Conservation (phyloP, 2,797 vertebrate genomes). For the Pelodytes ibericus region DNA sequence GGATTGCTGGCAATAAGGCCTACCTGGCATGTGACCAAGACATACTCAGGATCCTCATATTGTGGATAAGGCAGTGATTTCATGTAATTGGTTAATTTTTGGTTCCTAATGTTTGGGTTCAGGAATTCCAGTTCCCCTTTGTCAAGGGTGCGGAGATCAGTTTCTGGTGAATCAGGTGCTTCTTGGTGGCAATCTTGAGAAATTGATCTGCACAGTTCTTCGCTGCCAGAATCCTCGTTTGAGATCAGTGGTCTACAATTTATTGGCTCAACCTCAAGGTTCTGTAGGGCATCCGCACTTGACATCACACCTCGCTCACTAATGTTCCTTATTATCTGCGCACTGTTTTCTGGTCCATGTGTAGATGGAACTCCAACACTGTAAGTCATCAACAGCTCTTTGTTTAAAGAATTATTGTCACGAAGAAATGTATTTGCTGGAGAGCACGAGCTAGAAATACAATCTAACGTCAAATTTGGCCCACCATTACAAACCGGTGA, state of each 20-base stretch:
- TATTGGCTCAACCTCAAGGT: conserved; percentile 71
- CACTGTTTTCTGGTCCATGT: conserved; percentile 73
- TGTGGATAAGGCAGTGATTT: conserved; percentile 76
- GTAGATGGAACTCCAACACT: conserved; percentile 69
- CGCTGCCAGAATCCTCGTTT: conserved; percentile 60
- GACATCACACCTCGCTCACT: conserved; percentile 69
- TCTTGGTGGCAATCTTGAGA: conserved; percentile 65
- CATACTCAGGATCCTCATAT: conserved; percentile 79
- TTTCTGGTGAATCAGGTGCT: conserved; percentile 57
- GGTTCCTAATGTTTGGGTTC: conserved; percentile 74
- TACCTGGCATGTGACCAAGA: conserved; percentile 93
- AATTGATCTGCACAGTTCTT: conserved; percentile 67
- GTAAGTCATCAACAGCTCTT: conserved; percentile 79
- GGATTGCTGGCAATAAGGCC: too few species aligned
- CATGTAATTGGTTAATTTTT: conserved; percentile 78
- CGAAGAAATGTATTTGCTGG: conserved; percentile 58
- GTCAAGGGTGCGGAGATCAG: conserved; percentile 60
- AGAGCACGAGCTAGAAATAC: conserved; percentile 1
- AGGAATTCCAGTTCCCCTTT: conserved; percentile 70
- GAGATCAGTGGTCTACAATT: conserved; percentile 64
- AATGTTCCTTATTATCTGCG: conserved; percentile 80
- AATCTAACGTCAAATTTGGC: conserved; percentile 47
- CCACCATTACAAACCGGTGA: conserved; percentile 48
- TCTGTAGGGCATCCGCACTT: conserved; percentile 71
- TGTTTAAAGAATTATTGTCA: conserved; percentile 66